Evolutionary conservation across 2,113 vertebrate species (phyloP), one percentile per base, ranked within the genome.

Genomic region (Merops nubicus): DNA sequence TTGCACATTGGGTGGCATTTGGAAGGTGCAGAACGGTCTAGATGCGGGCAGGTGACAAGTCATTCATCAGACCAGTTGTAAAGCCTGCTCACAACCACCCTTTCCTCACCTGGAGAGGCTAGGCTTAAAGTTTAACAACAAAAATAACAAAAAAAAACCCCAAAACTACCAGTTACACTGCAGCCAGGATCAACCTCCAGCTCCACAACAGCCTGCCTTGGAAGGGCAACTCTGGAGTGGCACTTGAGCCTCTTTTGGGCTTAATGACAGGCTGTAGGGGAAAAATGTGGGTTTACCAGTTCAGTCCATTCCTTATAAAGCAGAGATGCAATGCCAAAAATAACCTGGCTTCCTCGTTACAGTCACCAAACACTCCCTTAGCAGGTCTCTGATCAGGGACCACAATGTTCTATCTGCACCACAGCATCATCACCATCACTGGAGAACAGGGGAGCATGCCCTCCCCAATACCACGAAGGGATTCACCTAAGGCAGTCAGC

Each of bases 251-350:
- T 51, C 70, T 73, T 74, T 70, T 57, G 59, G 42, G 42, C 36
- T 88, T 91, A 54, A 26, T 42, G 77, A 93, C 0, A 1, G 25
- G 34, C 10, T 48, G 47, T 8, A 64, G 26, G 4, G 57, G 68
- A 15, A 70, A 91, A 88, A 57, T 16, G 22, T 62, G 45, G 45
- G n/a, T 85, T 88, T 73, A 93, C 62, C 78, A 94, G 57, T n/a
- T 83, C 42, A 34, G 77, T 42, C 47, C 51, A 67, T 13, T 54
- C 75, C 50, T 65, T 62, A 83, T 20, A 82, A 85, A 93, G 75
- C 53, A 53, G 62, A 67, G 51, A 62, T 0, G 0, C 31, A 15
- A 56, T 4, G 63, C 57, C 74, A 85, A 85, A 96, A 94, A 86
- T 54, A 89, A 80, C 65, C 42, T 54, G 38, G 62, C 19, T 93